Base-by-base conservation (phyloP, 1,140 invertebrate genomes). In the Dendrolimus punctatus region DNA sequence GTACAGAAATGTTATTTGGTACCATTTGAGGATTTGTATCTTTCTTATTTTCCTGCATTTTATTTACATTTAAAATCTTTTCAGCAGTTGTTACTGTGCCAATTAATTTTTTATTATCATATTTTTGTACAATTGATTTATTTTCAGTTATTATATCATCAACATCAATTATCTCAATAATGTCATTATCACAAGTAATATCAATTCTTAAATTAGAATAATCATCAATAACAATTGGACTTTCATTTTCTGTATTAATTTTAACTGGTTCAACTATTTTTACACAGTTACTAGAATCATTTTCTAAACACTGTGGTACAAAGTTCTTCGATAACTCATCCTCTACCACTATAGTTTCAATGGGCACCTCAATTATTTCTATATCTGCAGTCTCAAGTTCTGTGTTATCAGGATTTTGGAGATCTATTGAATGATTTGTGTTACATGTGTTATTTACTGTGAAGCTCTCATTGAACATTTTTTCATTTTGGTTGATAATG, bases 401-500 rank as follows among this genome's bases (percentile, higher is more conserved):
- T 44, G 9, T 36, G 2, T 53, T 8, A 36, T 39, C 39, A 38
- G 7, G 9, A 48, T 40, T n/a, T 36, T 41, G 5, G 53, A 36
- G 40, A n/a, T 6, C 6, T 40, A 23, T n/a, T 48, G 8, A 39
- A 7, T 55, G 6, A 9, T 6, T 6, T 10, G 38, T n/a, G 40
- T 37, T 37, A 5, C 3, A 4, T 37, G 8, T 38, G 6, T 36
- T 23, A 51, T 36, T 55, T 39, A 57, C 47, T 52, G n/a, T 48
- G n/a, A 54, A 57, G 39, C 68, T 68, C 45, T 64, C 53, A 58
- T 60, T 57, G 39, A 62, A 68, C n/a, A 23, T 44, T 45, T 61
- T 40, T 23, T 68, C 69, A 63, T 71, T 68, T 60, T 59, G 53
- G 5, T 53, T 45, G 39, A 71, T 53, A 37, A 54, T 63, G 39